Evolutionary conservation across 2,113 vertebrate species (phyloP).

Genomic region (Misgurnus anguillicaudatus): DNA sequence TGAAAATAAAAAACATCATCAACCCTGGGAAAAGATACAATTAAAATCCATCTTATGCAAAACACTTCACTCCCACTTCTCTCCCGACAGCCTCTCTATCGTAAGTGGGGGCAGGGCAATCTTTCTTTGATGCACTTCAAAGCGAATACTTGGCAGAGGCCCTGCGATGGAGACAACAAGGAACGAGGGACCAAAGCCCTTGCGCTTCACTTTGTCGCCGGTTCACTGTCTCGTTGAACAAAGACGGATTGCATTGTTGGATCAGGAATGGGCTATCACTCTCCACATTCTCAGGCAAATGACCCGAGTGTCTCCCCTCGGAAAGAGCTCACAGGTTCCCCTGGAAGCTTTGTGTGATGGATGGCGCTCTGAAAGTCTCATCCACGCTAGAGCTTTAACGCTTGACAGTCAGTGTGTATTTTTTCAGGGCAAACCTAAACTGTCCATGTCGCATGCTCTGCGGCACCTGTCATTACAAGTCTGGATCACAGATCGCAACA

Average conservation of each 20-base stretch:
- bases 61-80: constrained; percentile 33
- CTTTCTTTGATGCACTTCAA: constrained; percentile 64
- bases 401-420: background rate
- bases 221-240: constrained; percentile 75
- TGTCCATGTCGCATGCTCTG: background rate
- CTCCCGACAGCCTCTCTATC: constrained; percentile 9
- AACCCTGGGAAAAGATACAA: constrained; percentile 42
- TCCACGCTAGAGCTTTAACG: background rate
- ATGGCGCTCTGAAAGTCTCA: constrained; percentile 15
- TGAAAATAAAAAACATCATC: constrained; percentile 21
- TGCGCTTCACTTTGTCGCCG: constrained; percentile 71
- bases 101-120: constrained; percentile 50
- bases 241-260: constrained; percentile 73
- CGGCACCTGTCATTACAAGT: constrained; percentile 1
- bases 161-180: constrained; percentile 14
- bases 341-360: background rate
- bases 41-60: constrained; percentile 45
- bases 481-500: constrained; percentile 9
- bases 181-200: constrained; percentile 62
- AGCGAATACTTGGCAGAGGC: constrained; percentile 49
- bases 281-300: constrained; percentile 65
- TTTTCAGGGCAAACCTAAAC: background rate
- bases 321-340: background rate
- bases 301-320: constrained; percentile 61
- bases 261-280: constrained; percentile 63